A percentile compares a stretch with the other conserved stretches of the same genome.
Conservation (phyloP, 2,797 vertebrate genomes). For the Setipinna tenuifilis region DNA sequence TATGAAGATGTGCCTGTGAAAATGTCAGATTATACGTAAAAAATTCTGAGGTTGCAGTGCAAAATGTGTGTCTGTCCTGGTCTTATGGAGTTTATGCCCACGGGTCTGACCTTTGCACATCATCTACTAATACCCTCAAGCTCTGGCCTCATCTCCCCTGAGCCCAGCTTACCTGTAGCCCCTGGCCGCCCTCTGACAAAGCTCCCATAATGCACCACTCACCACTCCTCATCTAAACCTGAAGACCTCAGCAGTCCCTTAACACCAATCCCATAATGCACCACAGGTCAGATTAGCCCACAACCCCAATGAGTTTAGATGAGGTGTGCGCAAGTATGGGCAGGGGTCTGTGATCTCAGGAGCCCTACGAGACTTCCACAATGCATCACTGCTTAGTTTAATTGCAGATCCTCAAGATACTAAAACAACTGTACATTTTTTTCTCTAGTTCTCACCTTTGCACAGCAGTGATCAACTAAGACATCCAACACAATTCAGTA, state of each 20-base stretch:
- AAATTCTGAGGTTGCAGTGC: no score
- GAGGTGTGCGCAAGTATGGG: no score
- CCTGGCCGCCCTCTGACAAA: neutral
- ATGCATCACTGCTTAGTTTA: neutral
- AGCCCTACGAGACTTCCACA: neutral
- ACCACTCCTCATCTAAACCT: neutral
- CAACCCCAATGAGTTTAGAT: neutral
- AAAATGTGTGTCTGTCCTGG: neutral
- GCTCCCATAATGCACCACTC: neutral
- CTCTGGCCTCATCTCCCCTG: neutral
- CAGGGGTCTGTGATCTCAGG: neutral
- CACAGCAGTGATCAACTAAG: no score
- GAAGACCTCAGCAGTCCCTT: neutral
- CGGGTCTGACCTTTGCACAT: neutral
- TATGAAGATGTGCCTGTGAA: no score
- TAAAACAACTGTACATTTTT: no score
- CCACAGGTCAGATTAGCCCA: neutral
- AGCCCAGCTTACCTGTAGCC: neutral
- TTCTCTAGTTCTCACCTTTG: no score
- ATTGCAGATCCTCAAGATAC: neutral
- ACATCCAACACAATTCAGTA: no score
- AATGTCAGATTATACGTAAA: no score
- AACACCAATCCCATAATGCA: neutral
- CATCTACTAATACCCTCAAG: neutral
- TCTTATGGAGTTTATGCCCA: neutral